Percentiles rank a stretch among this genome's conserved stretches.
Evolutionary conservation across 37 sponge, comb jelly and placozoan genomes (phyloP).

Genomic region (Amphimedon queenslandica): DNA sequence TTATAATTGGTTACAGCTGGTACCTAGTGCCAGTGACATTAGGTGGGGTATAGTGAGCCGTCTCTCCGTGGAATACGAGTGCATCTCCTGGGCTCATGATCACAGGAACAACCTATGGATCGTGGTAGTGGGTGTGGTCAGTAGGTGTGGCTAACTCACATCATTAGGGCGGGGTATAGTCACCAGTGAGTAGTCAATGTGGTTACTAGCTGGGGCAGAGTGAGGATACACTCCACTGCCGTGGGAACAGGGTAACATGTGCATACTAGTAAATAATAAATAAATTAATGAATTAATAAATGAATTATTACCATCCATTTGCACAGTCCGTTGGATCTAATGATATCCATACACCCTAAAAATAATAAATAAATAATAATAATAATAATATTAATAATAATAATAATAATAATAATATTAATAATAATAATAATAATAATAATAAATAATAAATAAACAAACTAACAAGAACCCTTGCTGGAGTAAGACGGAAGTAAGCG

Average conservation of each 20-base stretch:
- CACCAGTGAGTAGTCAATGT: slow-evolving; percentile 47
- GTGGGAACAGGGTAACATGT: slow-evolving; percentile 42
- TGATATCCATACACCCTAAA: slow-evolving; percentile 64
- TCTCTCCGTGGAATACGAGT: slow-evolving; percentile 44
- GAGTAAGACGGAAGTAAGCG: slow-evolving; percentile 63
- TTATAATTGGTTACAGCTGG: not conserved
- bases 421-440: not conserved
- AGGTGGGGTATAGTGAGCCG: slow-evolving; percentile 60
- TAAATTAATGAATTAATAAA: not conserved
- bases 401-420: not conserved
- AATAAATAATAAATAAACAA: not conserved
- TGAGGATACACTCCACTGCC: slow-evolving; percentile 43
- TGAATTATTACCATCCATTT: slow-evolving; percentile 52
- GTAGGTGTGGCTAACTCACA: slow-evolving; percentile 1
- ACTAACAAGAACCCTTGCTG: slow-evolving; percentile 44
- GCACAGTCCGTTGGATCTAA: slow-evolving; percentile 36
- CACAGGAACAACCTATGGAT: slow-evolving; percentile 38
- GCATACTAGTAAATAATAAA: slow-evolving; percentile 43
- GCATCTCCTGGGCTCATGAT: slow-evolving; percentile 52
- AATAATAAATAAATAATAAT: not conserved
- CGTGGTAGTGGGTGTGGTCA: not conserved
- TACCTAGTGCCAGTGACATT: slow-evolving; percentile 35
- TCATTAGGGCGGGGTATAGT: slow-evolving; percentile 41
- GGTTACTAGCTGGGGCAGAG: slow-evolving; percentile 8
- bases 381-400: not conserved